phyloP scores from a whole-genome alignment of 2,888 invertebrate genomes.

The Acheta domesticus region DNA sequence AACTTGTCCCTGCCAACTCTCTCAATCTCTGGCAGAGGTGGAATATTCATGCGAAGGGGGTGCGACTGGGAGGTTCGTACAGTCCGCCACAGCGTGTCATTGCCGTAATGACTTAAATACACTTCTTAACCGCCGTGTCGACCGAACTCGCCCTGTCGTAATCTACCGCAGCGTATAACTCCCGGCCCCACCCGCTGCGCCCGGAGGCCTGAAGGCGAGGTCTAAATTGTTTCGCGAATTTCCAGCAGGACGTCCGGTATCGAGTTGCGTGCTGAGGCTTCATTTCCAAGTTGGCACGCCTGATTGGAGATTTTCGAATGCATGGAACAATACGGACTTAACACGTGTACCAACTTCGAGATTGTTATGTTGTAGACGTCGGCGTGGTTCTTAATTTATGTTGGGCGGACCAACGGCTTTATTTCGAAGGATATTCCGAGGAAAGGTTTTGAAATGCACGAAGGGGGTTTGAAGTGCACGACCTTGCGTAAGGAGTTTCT shows the following conservation, averaged over 20 bases:
- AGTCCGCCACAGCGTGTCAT: background rate
- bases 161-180: background rate
- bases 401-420: background rate
- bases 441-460: background rate
- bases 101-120: slow-evolving; percentile 2
- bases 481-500: background rate
- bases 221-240: slow-evolving; percentile 4
- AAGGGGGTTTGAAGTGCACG: background rate
- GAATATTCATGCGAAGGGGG: no score
- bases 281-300: slow-evolving; percentile 18
- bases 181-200: background rate
- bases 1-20: no score
- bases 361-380: background rate
- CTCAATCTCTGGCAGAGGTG: no score
- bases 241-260: slow-evolving; percentile 4
- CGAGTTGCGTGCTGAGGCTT: slow-evolving; percentile 2
- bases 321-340: slow-evolving; percentile 3
- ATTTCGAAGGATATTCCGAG: slow-evolving; percentile 2
- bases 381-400: background rate
- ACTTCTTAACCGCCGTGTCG: background rate
- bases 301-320: slow-evolving; percentile 8
- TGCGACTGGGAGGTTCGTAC: background rate
- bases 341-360: slow-evolving; percentile 10
- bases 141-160: background rate
- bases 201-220: background rate